Percentiles rank a stretch among this genome's conserved stretches.
phyloP scores from a whole-genome alignment of 2,888 invertebrate species.

The Drosophila merina region DNA sequence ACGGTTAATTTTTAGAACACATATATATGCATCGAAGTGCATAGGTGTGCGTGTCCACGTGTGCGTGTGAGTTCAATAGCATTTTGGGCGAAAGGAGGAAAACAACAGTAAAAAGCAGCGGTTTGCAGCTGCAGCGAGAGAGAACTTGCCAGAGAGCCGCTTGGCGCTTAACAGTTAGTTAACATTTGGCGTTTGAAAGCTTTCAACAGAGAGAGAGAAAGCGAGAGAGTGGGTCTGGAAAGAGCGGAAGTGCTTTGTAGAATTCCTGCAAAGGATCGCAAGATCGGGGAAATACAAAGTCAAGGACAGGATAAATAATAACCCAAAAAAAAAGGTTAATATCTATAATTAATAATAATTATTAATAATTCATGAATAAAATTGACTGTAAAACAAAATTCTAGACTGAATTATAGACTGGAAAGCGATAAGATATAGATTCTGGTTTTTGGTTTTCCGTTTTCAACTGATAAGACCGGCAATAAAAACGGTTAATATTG shows the following conservation, averaged over 20 bases:
- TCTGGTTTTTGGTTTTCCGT: too few relatives aligned
- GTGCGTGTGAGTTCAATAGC: slow-evolving; percentile 69
- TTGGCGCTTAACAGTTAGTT: slow-evolving; percentile 43
- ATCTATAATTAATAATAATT: too few relatives aligned
- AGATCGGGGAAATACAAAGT: background rate
- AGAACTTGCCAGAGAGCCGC: background rate
- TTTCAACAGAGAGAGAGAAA: slow-evolving; percentile 15
- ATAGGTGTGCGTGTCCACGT: slow-evolving; percentile 6
- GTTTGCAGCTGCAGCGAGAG: slow-evolving; percentile 15
- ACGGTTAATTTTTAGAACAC: background rate
- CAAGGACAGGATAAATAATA: too few relatives aligned
- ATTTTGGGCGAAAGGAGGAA: slow-evolving; percentile 65
- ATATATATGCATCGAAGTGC: background rate
- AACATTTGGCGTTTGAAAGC: slow-evolving; percentile 48
- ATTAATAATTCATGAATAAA: too few relatives aligned
- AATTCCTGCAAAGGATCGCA: slow-evolving; percentile 7
- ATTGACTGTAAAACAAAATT: too few relatives aligned
- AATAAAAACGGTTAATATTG: too few relatives aligned
- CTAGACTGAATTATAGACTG: too few relatives aligned
- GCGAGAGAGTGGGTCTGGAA: background rate
- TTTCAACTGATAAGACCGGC: too few relatives aligned
- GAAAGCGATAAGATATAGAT: too few relatives aligned
- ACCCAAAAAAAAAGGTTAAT: too few relatives aligned
- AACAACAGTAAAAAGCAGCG: slow-evolving; percentile 52
- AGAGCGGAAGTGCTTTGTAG: background rate